Percentiles rank a stretch among this genome's conserved stretches.
Evolutionary conservation across 1,140 invertebrate genomes (phyloP).

Genomic region (Neodiprion virginianus): DNA sequence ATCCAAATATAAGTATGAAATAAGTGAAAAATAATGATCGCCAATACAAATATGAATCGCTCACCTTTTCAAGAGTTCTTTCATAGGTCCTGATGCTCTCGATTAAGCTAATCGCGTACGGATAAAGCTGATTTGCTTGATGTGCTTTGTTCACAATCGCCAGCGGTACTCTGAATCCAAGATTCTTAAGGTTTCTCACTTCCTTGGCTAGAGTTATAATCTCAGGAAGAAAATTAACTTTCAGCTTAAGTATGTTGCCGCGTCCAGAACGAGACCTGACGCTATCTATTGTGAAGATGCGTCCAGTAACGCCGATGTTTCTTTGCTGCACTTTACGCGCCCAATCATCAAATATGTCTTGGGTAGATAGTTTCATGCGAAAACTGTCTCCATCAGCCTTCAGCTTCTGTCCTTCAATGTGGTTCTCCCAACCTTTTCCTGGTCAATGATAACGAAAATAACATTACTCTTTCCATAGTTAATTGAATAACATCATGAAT

Average conservation of each 20-base stretch:
- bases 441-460: conserved; percentile 32
- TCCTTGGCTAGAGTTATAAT: conserved; percentile 99
- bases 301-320: conserved; percentile 90
- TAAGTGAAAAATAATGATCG: background rate
- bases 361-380: conserved; percentile 92
- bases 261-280: conserved; percentile 82
- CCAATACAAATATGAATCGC: conserved; percentile 25
- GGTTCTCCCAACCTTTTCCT: conserved; percentile 98
- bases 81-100: conserved; percentile 98
- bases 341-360: conserved; percentile 99
- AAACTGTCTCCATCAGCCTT: conserved; percentile 99
- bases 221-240: conserved; percentile 98
- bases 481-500: background rate
- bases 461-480: conserved; percentile 13
- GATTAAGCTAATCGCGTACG: conserved; percentile 98
- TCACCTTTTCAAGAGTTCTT: conserved; percentile 94
- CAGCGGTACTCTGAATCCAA: conserved; percentile 96
- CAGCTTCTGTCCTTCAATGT: conserved; percentile 98
- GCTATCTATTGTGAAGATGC: conserved; percentile 95
- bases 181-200: conserved; percentile 95
- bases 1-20: too few relatives aligned
- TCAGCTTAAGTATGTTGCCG: conserved; percentile 88
- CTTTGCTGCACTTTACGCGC: conserved; percentile 92
- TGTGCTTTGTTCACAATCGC: conserved; percentile 99
- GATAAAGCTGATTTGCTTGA: conserved; percentile 98